These are phyloP conservation scores for Epizoanthus rinbou DNA, from an alignment of 92 coral and sea anemone species.

Conservation along the genomic window DNA sequence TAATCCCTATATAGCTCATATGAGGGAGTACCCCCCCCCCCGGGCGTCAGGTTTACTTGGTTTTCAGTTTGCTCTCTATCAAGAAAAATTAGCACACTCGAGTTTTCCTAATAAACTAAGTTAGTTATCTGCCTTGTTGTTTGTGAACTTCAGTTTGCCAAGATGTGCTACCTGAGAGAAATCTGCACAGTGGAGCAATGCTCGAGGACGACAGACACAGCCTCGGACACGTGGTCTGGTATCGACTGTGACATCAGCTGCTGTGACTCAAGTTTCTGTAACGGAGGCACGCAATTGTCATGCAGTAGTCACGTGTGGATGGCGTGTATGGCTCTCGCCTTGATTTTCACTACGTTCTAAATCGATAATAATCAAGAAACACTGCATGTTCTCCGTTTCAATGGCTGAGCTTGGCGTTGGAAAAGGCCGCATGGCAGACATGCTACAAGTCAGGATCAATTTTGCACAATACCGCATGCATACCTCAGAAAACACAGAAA, in stretches of 20 bases:
- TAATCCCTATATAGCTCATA: too few species aligned
- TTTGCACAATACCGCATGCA: too few species aligned
- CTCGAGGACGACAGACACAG: background rate
- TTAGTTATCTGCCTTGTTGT: background rate
- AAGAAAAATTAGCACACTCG: too few species aligned
- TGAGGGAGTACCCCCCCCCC: too few species aligned
- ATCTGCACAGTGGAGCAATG: conserved; percentile 5
- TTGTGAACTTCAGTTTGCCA: conserved; percentile 10
- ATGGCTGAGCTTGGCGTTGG: too few species aligned
- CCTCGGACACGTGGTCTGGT: conserved; percentile 8
- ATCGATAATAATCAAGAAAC: background rate
- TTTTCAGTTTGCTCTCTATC: too few species aligned
- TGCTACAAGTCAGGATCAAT: too few species aligned
- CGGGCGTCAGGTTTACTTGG: too few species aligned
- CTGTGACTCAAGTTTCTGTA: conserved; percentile 6
- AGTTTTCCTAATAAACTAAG: too few species aligned
- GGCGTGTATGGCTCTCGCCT: background rate
- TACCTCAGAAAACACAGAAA: too few species aligned
- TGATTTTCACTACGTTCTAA: background rate
- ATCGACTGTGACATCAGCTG: conserved; percentile 16
- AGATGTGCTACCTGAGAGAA: conserved; percentile 1
- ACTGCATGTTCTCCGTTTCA: too few species aligned
- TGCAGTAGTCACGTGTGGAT: background rate
- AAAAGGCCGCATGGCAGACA: too few species aligned
- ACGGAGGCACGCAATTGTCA: background rate